Base-by-base conservation (phyloP, 2,888 invertebrate genomes). In the Amphimallon solstitiale region DNA sequence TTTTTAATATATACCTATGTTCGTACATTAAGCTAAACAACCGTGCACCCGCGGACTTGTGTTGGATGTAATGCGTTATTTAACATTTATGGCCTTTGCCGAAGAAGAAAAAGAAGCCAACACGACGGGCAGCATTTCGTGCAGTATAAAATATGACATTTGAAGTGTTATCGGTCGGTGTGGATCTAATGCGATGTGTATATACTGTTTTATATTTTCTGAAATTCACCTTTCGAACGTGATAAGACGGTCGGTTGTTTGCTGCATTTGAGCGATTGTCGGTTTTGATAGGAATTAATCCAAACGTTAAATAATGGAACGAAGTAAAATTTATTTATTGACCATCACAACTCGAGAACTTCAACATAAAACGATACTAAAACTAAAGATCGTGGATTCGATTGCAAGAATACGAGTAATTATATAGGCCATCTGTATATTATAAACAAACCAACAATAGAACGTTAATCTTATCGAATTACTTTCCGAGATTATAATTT, bases 211-310 rank as follows among this genome's bases (percentile, higher is more conserved):
- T 54, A 54, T 45, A 23, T 59, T 45, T 59, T 45, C 56, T 59
- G 56, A 59, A 59, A 59, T 59, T 59, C 56, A 45, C 56, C 56
- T 59, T 59, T 59, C 56, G 56, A 59, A 59, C 56, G 56, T 59
- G 56, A 59, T 59, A 59, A 59, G 56, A 43, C 56, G 34, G 43
- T 59, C 43, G 56, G 43, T 29, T 29, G 29, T 59, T 59, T 45
- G 56, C 34, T 59, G 56, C 56, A 59, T 59, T 59, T 43, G 17
- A 59, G 43, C 43, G 56, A 59, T 59, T 59, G 56, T 29, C 43
- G 56, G 56, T 29, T 59, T 59, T 59, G 56, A 59, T 59, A 59
- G 43, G 56, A 59, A 59, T 59, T 59, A 59, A 40, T 59, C 56
- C 56, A 43, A 59, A 45, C 56, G 43, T 29, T 59, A 29, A 43